A percentile compares a stretch with the other conserved stretches of the same genome.
These are phyloP conservation scores for Scrobipalpa costella DNA, from an alignment of 2,888 invertebrate species.

Conservation along the genomic window DNA sequence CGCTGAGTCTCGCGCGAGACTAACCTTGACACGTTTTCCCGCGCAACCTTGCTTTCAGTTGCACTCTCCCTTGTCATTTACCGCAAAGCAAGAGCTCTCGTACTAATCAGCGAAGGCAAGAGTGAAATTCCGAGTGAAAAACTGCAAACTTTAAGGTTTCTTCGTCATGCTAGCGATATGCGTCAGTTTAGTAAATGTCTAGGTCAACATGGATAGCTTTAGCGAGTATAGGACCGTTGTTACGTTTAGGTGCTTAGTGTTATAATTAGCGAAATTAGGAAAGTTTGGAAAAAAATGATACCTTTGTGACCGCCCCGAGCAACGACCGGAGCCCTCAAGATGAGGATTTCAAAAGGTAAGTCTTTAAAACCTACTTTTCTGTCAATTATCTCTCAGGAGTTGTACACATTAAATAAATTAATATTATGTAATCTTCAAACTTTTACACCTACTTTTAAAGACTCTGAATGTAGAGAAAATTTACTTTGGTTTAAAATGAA, in stretches of 20 bases:
- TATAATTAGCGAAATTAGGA: conserved; percentile 32
- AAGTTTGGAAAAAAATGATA: conserved; percentile 49
- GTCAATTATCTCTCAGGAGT: not conserved
- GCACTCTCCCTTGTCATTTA: conserved; percentile 74
- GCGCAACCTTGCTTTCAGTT: conserved; percentile 75
- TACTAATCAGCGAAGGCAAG: conserved; percentile 53
- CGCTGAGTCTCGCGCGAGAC: conserved; percentile 61
- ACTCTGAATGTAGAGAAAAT: no score
- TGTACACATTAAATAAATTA: not conserved
- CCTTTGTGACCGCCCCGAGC: conserved; percentile 53
- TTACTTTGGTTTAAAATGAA: no score
- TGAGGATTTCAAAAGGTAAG: conserved; percentile 65
- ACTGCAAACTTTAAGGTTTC: conserved; percentile 27
- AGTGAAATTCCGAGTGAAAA: conserved; percentile 33
- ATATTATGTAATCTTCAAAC: not conserved
- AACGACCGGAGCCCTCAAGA: conserved; percentile 54
- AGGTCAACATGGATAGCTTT: conserved; percentile 24
- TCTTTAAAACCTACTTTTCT: not conserved
- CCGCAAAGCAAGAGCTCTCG: conserved; percentile 58
- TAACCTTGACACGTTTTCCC: conserved; percentile 80
- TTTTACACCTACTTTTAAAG: not conserved
- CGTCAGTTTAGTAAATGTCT: conserved; percentile 13
- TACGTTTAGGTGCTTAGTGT: conserved; percentile 26
- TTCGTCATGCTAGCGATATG: conserved; percentile 18
- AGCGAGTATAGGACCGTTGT: conserved; percentile 20